phyloP scores from a whole-genome alignment of 1,140 invertebrate genomes.

The Proctacanthus coquilletti region DNA sequence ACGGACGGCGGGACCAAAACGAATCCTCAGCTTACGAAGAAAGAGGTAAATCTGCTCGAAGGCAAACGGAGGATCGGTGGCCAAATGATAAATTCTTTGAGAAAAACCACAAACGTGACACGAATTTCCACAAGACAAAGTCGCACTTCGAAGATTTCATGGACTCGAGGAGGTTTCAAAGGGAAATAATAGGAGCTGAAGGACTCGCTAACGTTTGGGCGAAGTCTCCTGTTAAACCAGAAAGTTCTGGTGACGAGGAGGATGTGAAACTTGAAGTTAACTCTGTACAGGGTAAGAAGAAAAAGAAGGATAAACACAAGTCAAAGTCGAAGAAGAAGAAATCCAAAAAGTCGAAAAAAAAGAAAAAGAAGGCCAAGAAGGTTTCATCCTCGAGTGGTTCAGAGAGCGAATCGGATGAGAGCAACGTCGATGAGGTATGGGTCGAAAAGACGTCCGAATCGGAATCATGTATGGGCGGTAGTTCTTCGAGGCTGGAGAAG shows the following conservation, averaged over 20 bases:
- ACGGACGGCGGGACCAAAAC: too few species aligned
- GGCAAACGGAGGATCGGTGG: conserved; percentile 23
- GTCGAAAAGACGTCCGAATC: conserved; percentile 46
- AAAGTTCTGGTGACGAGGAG: conserved; percentile 21
- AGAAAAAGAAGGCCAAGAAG: conserved; percentile 29
- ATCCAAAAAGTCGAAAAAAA: conserved; percentile 31
- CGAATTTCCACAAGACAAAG: conserved; percentile 4
- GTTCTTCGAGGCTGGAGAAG: conserved; percentile 9
- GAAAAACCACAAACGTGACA: conserved; percentile 10
- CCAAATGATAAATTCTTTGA: conserved; percentile 28
- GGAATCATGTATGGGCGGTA: conserved; percentile 14
- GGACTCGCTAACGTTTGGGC: conserved; percentile 54
- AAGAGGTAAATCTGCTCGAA: conserved; percentile 7
- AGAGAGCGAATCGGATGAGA: conserved; percentile 15
- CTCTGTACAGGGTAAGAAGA: conserved; percentile 14
- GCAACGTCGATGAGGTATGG: conserved; percentile 40
- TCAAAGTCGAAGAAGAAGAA: conserved; percentile 32
- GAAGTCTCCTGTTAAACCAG: conserved; percentile 46
- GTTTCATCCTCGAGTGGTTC: conserved; percentile 24
- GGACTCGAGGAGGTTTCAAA: conserved; percentile 46
- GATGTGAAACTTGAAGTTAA: conserved; percentile 24
- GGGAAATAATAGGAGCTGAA: conserved; percentile 53
- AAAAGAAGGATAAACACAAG: conserved; percentile 17
- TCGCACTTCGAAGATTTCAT: conserved; percentile 31
- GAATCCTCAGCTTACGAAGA: background rate